Percentiles rank a stretch among this genome's conserved stretches.
phyloP scores from a whole-genome alignment of 2,797 vertebrate genomes.

The Cryptoprocta ferox region DNA sequence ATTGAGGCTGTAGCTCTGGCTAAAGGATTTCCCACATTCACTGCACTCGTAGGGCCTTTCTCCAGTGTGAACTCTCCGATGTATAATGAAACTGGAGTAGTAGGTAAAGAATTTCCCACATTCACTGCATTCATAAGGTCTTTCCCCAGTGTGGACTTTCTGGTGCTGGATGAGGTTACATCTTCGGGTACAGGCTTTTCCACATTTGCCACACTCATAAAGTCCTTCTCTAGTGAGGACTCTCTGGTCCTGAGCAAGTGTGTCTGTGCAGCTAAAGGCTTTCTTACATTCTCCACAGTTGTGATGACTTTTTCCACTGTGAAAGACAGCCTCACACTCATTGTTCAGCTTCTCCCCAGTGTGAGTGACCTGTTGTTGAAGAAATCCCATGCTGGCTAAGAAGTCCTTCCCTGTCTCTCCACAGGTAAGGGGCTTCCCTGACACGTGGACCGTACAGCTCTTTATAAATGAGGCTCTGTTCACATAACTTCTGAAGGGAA shows the following conservation, averaged over 20 bases:
- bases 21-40: constrained; percentile 64
- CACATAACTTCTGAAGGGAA: background rate
- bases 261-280: background rate
- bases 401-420: background rate
- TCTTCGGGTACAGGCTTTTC: constrained; percentile 59
- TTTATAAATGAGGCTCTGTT: background rate
- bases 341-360: background rate
- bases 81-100: constrained; percentile 38
- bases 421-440: background rate
- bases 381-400: constrained; percentile 2
- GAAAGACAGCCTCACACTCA: background rate
- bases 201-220: constrained; percentile 60
- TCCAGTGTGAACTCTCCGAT: constrained; percentile 62
- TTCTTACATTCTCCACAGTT: constrained; percentile 11
- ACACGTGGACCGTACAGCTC: background rate
- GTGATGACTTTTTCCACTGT: background rate
- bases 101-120: constrained; percentile 65
- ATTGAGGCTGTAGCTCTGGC: constrained; percentile 54
- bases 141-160: constrained; percentile 62
- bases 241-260: background rate
- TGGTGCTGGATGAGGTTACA: constrained; percentile 72
- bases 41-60: constrained; percentile 56
- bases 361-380: background rate
- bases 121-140: constrained; percentile 48
- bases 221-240: background rate